These are phyloP conservation scores for Hyalella azteca DNA, from an alignment of 2,888 invertebrate species.

Conservation along the genomic window DNA sequence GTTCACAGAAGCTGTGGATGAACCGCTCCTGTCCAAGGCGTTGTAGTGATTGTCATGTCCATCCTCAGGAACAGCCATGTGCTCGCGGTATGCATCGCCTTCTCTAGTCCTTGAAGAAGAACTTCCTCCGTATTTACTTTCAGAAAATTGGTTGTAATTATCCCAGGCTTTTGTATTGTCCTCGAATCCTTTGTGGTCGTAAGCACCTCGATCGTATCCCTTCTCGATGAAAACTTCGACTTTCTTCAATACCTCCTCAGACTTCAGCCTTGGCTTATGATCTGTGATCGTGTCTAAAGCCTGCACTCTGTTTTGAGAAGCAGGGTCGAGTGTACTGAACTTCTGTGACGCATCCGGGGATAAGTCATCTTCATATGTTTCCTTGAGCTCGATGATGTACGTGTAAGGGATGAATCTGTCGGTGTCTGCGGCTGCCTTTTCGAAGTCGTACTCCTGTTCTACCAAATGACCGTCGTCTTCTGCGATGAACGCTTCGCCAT, in stretches of 20 bases:
- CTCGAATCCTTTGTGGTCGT: slow-evolving; percentile 53
- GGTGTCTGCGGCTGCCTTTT: neutral
- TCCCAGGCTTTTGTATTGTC: slow-evolving; percentile 41
- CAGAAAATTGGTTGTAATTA: slow-evolving; percentile 33
- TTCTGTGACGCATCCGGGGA: slow-evolving; percentile 9
- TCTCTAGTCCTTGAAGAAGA: neutral
- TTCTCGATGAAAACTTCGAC: slow-evolving; percentile 51
- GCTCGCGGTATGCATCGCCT: neutral
- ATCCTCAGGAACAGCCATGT: neutral
- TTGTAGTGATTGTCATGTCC: neutral
- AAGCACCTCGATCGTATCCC: slow-evolving; percentile 51
- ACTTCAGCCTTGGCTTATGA: slow-evolving; percentile 45
- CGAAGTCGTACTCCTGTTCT: slow-evolving; percentile 16
- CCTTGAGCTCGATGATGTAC: slow-evolving; percentile 48
- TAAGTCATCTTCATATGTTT: slow-evolving; percentile 37
- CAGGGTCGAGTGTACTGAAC: neutral
- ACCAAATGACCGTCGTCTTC: neutral
- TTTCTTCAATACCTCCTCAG: slow-evolving; percentile 51
- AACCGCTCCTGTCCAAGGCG: neutral
- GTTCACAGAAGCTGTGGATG: neutral
- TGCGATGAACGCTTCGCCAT: slow-evolving; percentile 2
- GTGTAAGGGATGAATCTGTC: slow-evolving; percentile 49
- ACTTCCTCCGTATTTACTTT: slow-evolving; percentile 38
- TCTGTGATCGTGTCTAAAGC: neutral
- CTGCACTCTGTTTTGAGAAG: neutral